Base-by-base conservation (phyloP, 1,140 invertebrate genomes). In the Triops cancriformis region DNA sequence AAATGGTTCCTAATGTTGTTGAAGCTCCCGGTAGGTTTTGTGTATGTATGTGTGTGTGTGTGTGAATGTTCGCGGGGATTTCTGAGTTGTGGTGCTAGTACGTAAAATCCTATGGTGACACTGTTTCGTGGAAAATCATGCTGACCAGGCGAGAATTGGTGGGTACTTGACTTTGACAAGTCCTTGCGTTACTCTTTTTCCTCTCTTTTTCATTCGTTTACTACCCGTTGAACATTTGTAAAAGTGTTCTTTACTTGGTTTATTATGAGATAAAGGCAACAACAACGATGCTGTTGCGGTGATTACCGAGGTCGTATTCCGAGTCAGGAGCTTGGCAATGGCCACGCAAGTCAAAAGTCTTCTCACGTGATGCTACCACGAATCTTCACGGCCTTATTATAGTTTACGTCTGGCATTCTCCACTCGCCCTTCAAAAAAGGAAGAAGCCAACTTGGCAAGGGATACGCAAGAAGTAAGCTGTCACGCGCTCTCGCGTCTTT, bases 311-410 rank as follows among this genome's bases (percentile, higher is more conserved):
- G 51, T 64, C 51, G 51, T 64, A 64, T 64, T 64, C 51, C 51
- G 23, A 64, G 10, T 37, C 18, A 64, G 51, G 51, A 64, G 14
- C 45, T 18, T 64, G 45, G 45, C 45, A 64, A 64, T 14, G 4
- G 14, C 14, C 7, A 23, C 14, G 51, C 51, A 64, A 64, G 51
- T 64, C 51, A 64, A 64, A 64, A 64, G 51, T 64, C 3, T 64
- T 64, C 51, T 64, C 51, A 64, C 51, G 51, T 64, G 51, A 64
- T 64, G 51, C 51, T 64, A 64, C 51, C 51, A 64, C 51, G 51
- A 64, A 64, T 64, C 51, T 64, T 64, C 51, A 64, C 51, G 51
- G 51, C 51, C 51, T 64, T 64, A 64, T 64, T 64, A 64, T 64
- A 64, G 51, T 64, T 64, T 64, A 23, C 51, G 51, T 64, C 51